These are phyloP conservation scores for Calyptomena viridis DNA, from an alignment of 2,113 vertebrate species.

Conservation along the genomic window DNA sequence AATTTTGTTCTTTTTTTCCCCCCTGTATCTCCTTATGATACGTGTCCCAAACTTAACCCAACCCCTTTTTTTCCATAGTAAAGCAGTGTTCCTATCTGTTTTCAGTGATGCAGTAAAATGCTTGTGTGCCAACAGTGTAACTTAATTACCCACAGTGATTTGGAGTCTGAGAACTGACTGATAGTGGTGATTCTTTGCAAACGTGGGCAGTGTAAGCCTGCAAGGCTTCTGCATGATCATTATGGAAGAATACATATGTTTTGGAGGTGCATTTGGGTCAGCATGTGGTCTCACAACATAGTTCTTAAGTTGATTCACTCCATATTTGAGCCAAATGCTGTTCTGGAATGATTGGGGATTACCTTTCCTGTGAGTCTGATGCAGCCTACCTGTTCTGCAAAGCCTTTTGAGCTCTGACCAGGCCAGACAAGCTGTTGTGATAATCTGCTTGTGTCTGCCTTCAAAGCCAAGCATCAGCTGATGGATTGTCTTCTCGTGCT, in stretches of 20 bases:
- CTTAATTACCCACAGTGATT: background rate
- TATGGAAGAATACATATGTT: background rate
- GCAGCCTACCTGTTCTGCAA: background rate
- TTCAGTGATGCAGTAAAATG: background rate
- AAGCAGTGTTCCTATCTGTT: background rate
- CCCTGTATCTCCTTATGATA: background rate
- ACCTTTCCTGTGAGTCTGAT: background rate
- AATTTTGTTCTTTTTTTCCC: background rate
- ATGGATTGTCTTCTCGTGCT: background rate
- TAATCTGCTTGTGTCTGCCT: background rate
- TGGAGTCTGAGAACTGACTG: background rate
- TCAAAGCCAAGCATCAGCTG: background rate
- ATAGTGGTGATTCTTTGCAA: background rate
- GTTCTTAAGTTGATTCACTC: background rate
- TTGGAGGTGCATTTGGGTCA: background rate
- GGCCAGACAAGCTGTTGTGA: background rate
- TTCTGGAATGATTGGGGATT: background rate
- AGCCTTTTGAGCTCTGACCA: background rate
- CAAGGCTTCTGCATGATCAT: background rate
- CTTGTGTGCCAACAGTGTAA: background rate
- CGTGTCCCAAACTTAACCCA: background rate
- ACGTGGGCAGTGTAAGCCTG: background rate
- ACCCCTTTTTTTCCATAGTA: background rate
- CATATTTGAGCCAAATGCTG: background rate
- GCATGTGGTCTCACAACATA: background rate